Percentiles rank a stretch among this genome's conserved stretches.
These are phyloP conservation scores for Mus minutoides DNA, from an alignment of 2,797 vertebrate genomes.

Conservation along the genomic window DNA sequence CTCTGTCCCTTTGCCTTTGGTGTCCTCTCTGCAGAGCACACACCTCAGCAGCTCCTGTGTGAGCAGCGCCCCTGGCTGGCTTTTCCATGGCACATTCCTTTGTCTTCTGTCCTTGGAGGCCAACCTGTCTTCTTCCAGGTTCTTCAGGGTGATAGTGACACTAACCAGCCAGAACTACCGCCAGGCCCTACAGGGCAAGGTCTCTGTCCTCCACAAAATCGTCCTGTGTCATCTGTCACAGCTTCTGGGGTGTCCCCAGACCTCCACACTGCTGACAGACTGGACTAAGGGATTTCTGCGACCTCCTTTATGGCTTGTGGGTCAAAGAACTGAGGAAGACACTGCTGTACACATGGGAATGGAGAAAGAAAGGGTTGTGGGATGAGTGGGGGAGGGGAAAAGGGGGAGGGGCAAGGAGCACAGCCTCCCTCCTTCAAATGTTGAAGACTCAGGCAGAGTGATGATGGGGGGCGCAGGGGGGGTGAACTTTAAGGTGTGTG, in stretches of 20 bases:
- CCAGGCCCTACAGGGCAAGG: neutral
- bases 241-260: neutral
- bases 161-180: accelerated
- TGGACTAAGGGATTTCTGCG: neutral
- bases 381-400: accelerated
- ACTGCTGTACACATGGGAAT: accelerated
- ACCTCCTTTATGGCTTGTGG: neutral
- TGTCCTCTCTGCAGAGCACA: neutral
- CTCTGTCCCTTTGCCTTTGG: no score
- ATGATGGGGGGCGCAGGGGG: neutral
- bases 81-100: neutral
- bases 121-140: neutral
- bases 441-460: neutral
- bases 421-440: neutral
- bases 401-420: accelerated
- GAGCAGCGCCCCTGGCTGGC: neutral
- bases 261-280: accelerated
- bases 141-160: neutral
- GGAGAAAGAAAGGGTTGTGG: accelerated
- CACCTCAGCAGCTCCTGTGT: accelerated
- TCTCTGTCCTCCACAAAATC: accelerated
- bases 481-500: neutral
- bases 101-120: neutral
- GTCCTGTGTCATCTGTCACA: no score
- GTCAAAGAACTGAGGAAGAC: neutral